Evolutionary conservation across 2,888 invertebrate genomes (phyloP).

Genomic region (Nomada fucata): DNA sequence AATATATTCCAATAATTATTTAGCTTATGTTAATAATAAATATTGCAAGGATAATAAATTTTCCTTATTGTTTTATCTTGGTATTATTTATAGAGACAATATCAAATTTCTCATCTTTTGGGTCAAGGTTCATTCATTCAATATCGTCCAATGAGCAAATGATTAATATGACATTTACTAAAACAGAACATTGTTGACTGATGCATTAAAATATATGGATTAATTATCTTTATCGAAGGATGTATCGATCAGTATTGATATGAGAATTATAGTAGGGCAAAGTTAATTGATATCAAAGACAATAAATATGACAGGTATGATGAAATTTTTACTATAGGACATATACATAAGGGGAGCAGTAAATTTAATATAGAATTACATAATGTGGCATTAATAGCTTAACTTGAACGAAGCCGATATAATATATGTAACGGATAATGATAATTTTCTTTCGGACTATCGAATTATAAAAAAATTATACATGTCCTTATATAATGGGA

Average conservation of each 20-base stretch:
- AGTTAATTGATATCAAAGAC: background rate
- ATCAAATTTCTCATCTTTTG: conserved; percentile 62
- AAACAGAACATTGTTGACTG: conserved; percentile 18
- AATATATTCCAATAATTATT: background rate
- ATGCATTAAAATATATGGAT: background rate
- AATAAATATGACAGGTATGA: background rate
- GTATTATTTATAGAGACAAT: conserved; percentile 60
- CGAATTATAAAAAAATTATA: conserved; percentile 40
- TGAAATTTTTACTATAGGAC: background rate
- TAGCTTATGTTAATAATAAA: background rate
- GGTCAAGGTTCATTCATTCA: conserved; percentile 72
- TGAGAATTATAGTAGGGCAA: background rate
- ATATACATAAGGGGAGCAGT: background rate
- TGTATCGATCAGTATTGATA: background rate
- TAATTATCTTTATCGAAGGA: background rate
- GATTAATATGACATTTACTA: conserved; percentile 42
- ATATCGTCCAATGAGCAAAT: conserved; percentile 62
- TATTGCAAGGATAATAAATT: background rate
- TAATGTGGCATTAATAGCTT: conserved; percentile 17
- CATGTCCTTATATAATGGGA: conserved; percentile 77
- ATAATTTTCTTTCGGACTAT: conserved; percentile 27
- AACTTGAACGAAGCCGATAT: background rate
- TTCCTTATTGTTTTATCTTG: conserved; percentile 17
- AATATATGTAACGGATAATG: conserved; percentile 19
- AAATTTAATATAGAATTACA: conserved; percentile 35